Evolutionary conservation across 2,888 invertebrate species (phyloP).

Genomic region (Chrysolina haemoptera): DNA sequence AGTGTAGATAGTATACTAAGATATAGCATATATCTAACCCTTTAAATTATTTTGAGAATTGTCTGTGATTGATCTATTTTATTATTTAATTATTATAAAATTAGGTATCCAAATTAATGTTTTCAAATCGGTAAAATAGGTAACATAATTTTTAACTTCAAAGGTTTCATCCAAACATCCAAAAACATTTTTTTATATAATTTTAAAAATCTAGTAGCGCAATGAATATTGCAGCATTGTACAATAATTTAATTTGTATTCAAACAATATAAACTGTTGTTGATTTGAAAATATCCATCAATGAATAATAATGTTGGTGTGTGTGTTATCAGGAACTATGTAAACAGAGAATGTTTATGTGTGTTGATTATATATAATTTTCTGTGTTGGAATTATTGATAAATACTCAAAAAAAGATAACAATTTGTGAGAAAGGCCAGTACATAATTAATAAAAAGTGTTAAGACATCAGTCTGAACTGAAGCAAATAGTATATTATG

Average conservation of each 20-base stretch:
- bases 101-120: conserved; percentile 55
- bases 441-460: no score
- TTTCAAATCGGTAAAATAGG: conserved; percentile 50
- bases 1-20: conserved; percentile 59
- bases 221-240: neutral
- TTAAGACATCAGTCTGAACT: neutral
- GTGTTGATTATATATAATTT: no score
- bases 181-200: neutral
- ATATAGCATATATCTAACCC: conserved; percentile 59
- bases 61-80: conserved; percentile 70
- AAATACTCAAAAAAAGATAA: no score
- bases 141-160: conserved; percentile 40
- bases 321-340: neutral
- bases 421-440: no score
- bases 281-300: neutral
- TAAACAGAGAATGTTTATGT: no score
- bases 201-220: neutral
- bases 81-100: conserved; percentile 66
- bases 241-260: neutral
- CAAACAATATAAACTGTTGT: neutral
- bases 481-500: no score
- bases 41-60: conserved; percentile 70
- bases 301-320: neutral
- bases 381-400: no score
- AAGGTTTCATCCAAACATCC: conserved; percentile 42